Evolutionary conservation across 2,113 vertebrate genomes (phyloP).

Genomic region (Gymnobelideus leadbeateri): DNA sequence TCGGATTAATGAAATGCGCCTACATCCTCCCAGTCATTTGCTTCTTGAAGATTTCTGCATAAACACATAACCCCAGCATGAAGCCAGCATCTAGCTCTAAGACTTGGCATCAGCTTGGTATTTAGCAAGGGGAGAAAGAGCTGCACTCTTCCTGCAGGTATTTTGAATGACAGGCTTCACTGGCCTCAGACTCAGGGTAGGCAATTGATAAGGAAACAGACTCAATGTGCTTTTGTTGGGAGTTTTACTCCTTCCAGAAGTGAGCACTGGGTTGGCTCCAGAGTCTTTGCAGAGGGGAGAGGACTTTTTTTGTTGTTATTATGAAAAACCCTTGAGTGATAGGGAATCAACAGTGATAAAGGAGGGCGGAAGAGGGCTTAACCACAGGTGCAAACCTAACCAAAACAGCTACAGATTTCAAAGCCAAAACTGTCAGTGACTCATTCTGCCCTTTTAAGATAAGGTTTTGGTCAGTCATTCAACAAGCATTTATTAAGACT

Average conservation of each 20-base stretch:
- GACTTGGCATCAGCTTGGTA: conserved; percentile 40
- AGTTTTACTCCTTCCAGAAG: not conserved
- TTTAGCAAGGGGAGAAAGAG: conserved; percentile 26
- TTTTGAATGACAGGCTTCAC: conserved; percentile 29
- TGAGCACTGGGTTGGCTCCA: not conserved
- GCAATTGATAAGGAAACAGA: not conserved
- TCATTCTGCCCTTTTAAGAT: not conserved
- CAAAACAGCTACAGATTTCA: not conserved
- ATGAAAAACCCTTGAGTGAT: not conserved
- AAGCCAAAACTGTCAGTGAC: not conserved
- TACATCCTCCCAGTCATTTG: conserved; percentile 72
- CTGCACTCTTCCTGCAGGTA: conserved; percentile 62
- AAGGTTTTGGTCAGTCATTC: not conserved
- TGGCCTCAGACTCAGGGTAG: not conserved
- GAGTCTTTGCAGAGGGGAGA: not conserved
- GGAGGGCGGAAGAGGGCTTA: not conserved
- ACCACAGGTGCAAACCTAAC: not conserved
- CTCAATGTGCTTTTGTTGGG: not conserved
- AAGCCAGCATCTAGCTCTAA: conserved; percentile 60
- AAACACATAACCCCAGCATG: conserved; percentile 70
- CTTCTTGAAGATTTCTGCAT: conserved; percentile 70
- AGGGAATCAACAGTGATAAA: not conserved
- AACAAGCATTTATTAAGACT: not conserved
- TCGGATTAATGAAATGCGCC: conserved; percentile 78
- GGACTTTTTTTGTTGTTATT: not conserved